Evolutionary conservation across 2,888 invertebrate species (phyloP).

Genomic region (Tetheella fluctuosa): DNA sequence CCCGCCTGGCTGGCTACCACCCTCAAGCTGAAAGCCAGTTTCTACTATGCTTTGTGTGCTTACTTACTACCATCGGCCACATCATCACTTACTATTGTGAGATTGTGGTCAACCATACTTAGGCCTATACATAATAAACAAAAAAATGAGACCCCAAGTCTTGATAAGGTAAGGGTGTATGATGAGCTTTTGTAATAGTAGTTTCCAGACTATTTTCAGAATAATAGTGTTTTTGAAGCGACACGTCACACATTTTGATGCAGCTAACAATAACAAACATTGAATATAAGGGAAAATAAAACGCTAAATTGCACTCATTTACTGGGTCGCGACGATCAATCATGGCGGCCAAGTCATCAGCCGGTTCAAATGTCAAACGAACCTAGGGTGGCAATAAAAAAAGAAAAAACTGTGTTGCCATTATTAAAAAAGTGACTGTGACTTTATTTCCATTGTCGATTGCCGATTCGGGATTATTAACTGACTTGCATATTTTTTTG

Average conservation of each 20-base stretch:
- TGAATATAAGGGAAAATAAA: constrained; percentile 73
- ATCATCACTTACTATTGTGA: too few relatives aligned
- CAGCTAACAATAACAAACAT: constrained; percentile 71
- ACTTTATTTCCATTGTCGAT: constrained; percentile 84
- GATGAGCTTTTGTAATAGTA: background rate
- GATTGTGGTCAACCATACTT: too few relatives aligned
- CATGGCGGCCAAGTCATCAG: constrained; percentile 81
- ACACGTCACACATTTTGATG: constrained; percentile 51
- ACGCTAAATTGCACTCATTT: constrained; percentile 83
- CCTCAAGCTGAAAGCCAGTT: too few relatives aligned
- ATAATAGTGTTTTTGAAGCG: constrained; percentile 19
- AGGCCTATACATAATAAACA: too few relatives aligned
- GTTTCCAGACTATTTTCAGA: constrained; percentile 1
- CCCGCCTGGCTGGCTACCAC: too few relatives aligned
- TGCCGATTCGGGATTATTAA: constrained; percentile 84
- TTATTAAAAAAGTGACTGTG: constrained; percentile 84
- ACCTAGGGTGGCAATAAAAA: constrained; percentile 82
- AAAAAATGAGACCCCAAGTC: constrained; percentile 1
- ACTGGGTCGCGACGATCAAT: constrained; percentile 80
- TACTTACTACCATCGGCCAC: too few relatives aligned
- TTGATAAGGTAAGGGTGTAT: background rate
- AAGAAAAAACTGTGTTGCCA: constrained; percentile 77
- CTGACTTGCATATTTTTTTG: constrained; percentile 84
- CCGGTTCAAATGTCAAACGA: constrained; percentile 83
- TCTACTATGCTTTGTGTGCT: too few relatives aligned